phyloP scores from a whole-genome alignment of 2,888 invertebrate species.

The Heliconius cydno region DNA sequence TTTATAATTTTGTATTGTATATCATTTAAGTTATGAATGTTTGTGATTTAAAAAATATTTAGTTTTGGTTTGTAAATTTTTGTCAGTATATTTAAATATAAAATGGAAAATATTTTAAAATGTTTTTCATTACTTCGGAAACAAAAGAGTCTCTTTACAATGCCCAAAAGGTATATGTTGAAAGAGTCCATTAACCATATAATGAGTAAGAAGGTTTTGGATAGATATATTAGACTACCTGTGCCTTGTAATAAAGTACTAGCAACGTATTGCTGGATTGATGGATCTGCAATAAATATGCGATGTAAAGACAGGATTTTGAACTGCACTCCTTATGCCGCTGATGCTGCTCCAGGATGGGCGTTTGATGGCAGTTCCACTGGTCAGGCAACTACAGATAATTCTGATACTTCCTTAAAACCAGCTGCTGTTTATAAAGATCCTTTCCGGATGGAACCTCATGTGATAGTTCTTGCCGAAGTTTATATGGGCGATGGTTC shows the following conservation, averaged over 20 bases:
- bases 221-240: slow-evolving; percentile 82
- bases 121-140: slow-evolving; percentile 46
- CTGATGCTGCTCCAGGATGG: slow-evolving; percentile 88
- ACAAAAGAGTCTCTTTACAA: slow-evolving; percentile 34
- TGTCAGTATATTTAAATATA: slow-evolving; percentile 15
- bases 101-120: slow-evolving; percentile 48
- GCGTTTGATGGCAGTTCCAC: slow-evolving; percentile 97
- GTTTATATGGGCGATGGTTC: slow-evolving; percentile 88
- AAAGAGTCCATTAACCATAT: slow-evolving; percentile 76
- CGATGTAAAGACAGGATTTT: slow-evolving; percentile 87
- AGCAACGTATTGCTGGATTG: slow-evolving; percentile 91
- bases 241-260: slow-evolving; percentile 84
- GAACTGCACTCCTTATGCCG: slow-evolving; percentile 83
- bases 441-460: slow-evolving; percentile 94
- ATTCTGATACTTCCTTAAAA: slow-evolving; percentile 94
- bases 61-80: slow-evolving; percentile 23
- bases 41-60: slow-evolving; percentile 3
- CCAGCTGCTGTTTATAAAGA: slow-evolving; percentile 95
- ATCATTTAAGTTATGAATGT: slow-evolving; percentile 1
- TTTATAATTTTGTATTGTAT: slow-evolving; percentile 24
- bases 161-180: slow-evolving; percentile 60
- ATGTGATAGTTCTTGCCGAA: slow-evolving; percentile 93
- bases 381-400: slow-evolving; percentile 90
- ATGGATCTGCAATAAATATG: slow-evolving; percentile 88
- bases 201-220: slow-evolving; percentile 75